Conservation (phyloP, 2,113 vertebrate genomes). For the Lipophrys pholis region DNA sequence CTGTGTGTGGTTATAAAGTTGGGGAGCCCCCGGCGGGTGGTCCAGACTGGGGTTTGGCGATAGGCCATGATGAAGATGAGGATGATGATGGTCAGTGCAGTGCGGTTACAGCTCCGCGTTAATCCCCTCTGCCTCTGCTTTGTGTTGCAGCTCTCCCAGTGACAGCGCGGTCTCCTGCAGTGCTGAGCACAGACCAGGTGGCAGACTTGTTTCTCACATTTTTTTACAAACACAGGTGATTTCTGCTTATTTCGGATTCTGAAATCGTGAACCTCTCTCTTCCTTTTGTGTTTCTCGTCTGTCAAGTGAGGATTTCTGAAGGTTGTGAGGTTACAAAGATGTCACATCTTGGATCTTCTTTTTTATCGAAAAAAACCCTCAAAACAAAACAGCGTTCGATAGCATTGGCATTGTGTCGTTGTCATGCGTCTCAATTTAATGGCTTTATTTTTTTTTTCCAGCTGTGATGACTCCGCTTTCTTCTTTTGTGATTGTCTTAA, state of each 20-base stretch:
- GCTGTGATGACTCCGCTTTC: constrained; percentile 20
- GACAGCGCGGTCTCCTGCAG: constrained; percentile 30
- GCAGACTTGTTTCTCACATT: not conserved
- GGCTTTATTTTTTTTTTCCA: constrained; percentile 23
- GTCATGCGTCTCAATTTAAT: constrained; percentile 25
- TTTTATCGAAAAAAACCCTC: constrained; percentile 11
- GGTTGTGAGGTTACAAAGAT: constrained; percentile 4
- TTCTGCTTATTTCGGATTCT: not conserved
- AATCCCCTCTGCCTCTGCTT: constrained; percentile 61
- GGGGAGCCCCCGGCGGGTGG: constrained; percentile 50
- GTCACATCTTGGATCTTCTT: constrained; percentile 13
- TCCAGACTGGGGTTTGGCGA: constrained; percentile 58
- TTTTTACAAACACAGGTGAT: not conserved
- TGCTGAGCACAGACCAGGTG: not conserved
- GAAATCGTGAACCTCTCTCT: not conserved
- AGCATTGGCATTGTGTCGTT: constrained; percentile 15
- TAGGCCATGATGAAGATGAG: constrained; percentile 23
- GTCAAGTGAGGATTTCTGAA: not conserved
- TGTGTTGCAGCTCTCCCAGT: constrained; percentile 48
- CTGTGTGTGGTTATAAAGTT: constrained; percentile 39
- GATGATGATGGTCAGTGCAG: constrained; percentile 37
- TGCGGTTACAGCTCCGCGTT: constrained; percentile 44
- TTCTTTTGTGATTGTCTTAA: constrained; percentile 34
- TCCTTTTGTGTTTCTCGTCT: constrained; percentile 8
- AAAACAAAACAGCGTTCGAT: constrained; percentile 13